Base-by-base conservation (phyloP, 35 echinoderm and acorn worm species). In the Ophioderma brevispina region DNA sequence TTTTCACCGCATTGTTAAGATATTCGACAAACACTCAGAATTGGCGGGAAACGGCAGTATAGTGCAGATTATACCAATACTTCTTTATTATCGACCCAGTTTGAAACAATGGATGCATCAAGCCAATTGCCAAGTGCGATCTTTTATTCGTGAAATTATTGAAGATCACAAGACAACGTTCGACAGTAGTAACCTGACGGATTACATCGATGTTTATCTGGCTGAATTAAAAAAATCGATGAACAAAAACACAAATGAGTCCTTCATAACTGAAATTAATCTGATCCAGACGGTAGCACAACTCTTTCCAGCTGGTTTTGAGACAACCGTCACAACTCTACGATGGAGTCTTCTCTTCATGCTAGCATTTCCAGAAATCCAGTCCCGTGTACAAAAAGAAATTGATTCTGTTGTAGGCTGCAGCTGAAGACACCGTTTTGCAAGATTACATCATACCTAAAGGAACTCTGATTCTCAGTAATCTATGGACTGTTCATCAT, bases 371-470 rank as follows among this genome's bases (percentile, higher is more conserved):
- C 91, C 85, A 32, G 85, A 93, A 31, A 39, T 93, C 0, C 91
- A 93, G 36, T 31, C 19, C 15, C 64, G 87, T 77, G 75, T 92
- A 5, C 91, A 92, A 19, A 37, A 76, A 15, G 91, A 92, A 52
- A 32, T 92, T 33, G 91, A 92, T 33, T 30, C 25, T 0, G 91
- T 88, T 39, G 79, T 92, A 34, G 91, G 91, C 23, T 37, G 82
- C 88, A 36, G 35, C 78, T 15, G 11, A 75, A 13, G 43, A 87
- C 39, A 77, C 89, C 23, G 35, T 39, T 2, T 32, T 97, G 31
- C 25, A 43, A 30, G 92, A 89, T 18, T 91, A 76, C 38, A 50
- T 80, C 32, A 91, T 97, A 76, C 95, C 95, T 0, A 91, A 94
- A 75, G 91, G 88, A 63, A 91, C 92, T 0, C 90, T 88, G 34